Percentiles rank a stretch among this genome's conserved stretches.
phyloP scores from a whole-genome alignment of 2,113 vertebrate genomes.

The Cebus imitator region DNA sequence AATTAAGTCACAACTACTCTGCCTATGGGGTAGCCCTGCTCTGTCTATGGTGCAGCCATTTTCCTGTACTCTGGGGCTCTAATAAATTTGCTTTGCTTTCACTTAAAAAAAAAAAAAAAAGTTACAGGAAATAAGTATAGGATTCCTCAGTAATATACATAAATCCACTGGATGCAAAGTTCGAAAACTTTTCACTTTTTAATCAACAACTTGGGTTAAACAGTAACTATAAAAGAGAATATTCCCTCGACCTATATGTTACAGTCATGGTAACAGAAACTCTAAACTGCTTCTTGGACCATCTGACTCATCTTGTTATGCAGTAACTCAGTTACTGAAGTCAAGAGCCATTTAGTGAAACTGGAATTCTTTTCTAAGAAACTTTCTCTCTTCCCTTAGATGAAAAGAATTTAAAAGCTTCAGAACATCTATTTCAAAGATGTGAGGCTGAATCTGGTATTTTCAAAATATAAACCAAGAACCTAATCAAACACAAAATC shows the following conservation, averaged over 20 bases:
- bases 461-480: conserved; percentile 48
- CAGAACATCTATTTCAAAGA: neutral
- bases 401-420: neutral
- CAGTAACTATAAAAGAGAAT: conserved; percentile 46
- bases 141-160: neutral
- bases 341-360: conserved; percentile 43
- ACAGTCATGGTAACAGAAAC: conserved; percentile 30
- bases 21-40: no score
- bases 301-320: conserved; percentile 51
- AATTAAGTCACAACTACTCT: neutral
- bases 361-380: conserved; percentile 47
- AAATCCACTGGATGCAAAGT: conserved; percentile 29
- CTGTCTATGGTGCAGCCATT: no score
- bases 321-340: neutral
- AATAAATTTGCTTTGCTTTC: no score
- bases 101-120: neutral
- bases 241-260: neutral
- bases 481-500: neutral
- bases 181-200: neutral
- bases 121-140: neutral
- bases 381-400: neutral
- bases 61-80: no score
- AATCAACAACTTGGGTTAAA: conserved; percentile 36
- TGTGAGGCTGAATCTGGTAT: neutral
- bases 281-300: conserved; percentile 8